Percentiles rank a stretch among this genome's conserved stretches.
phyloP scores from a whole-genome alignment of 1,140 invertebrate species.

The Panagrolaimus sp. region DNA sequence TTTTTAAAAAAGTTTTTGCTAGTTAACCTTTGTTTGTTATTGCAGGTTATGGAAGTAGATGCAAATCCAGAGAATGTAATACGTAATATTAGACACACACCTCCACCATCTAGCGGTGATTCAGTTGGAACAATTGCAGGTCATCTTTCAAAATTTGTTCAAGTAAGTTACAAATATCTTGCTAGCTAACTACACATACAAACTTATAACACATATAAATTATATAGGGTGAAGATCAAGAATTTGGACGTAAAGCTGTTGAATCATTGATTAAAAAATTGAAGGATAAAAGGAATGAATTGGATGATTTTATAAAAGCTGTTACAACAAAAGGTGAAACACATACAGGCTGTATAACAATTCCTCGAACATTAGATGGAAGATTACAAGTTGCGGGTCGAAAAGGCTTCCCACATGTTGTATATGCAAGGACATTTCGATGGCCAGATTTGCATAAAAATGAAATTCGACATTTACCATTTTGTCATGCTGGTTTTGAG shows the following conservation, averaged over 20 bases:
- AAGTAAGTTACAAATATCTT: too few relatives aligned
- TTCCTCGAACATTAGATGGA: constrained; percentile 93
- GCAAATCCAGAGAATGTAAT: too few relatives aligned
- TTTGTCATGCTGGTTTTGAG: constrained; percentile 73
- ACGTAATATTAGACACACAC: too few relatives aligned
- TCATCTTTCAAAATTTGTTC: too few relatives aligned
- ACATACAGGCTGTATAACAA: constrained; percentile 96
- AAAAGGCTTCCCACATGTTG: constrained; percentile 99
- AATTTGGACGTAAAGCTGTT: constrained; percentile 53
- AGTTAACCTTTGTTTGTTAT: too few relatives aligned
- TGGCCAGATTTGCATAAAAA: constrained; percentile 99
- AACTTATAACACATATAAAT: too few relatives aligned
- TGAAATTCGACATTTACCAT: constrained; percentile 93
- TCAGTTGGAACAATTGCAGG: too few relatives aligned
- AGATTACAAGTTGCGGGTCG: constrained; percentile 91
- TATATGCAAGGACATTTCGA: constrained; percentile 94
- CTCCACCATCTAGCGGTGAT: too few relatives aligned
- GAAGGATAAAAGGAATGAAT: constrained; percentile 86
- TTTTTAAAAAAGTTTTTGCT: too few relatives aligned
- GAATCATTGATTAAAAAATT: constrained; percentile 58
- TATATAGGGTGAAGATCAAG: constrained; percentile 44
- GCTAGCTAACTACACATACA: too few relatives aligned
- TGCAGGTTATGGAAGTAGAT: too few relatives aligned
- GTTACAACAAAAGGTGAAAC: constrained; percentile 94
- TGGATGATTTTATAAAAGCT: constrained; percentile 91